phyloP scores from a whole-genome alignment of 2,888 invertebrate genomes.

The Drosophila rellima region DNA sequence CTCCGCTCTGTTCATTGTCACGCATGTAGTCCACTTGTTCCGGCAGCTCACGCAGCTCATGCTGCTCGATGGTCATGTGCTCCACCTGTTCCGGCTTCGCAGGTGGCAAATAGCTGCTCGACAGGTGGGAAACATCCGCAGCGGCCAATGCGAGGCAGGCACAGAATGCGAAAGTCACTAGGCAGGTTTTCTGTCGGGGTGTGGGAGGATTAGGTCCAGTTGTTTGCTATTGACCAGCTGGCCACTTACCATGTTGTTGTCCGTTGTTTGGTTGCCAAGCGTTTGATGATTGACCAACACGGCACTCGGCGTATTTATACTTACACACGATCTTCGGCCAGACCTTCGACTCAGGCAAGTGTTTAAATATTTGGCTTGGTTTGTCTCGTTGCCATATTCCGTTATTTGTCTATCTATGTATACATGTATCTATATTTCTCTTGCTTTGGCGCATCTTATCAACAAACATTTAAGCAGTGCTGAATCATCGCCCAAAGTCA shows the following conservation, averaged over 20 bases:
- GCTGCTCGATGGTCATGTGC: constrained; percentile 76
- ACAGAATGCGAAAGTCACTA: constrained; percentile 49
- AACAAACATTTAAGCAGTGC: constrained; percentile 61
- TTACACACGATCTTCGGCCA: constrained; percentile 20
- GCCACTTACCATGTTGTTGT: constrained; percentile 75
- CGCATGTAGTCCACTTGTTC: constrained; percentile 77
- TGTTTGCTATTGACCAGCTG: background rate
- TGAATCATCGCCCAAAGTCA: constrained; percentile 66
- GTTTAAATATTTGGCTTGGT: constrained; percentile 61
- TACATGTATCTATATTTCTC: constrained; percentile 6
- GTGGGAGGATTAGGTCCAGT: background rate
- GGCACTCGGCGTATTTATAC: constrained; percentile 63
- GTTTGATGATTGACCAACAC: constrained; percentile 54
- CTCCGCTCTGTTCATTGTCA: constrained; percentile 44
- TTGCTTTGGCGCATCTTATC: constrained; percentile 65
- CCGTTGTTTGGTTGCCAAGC: constrained; percentile 39
- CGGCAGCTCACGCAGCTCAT: constrained; percentile 76
- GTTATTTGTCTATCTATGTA: constrained; percentile 59
- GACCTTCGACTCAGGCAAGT: constrained; percentile 61
- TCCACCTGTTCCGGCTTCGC: constrained; percentile 64
- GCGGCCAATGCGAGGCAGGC: constrained; percentile 55
- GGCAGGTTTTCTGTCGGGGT: constrained; percentile 46
- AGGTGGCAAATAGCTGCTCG: constrained; percentile 73
- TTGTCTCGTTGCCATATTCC: constrained; percentile 55
- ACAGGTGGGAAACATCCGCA: constrained; percentile 78